Conservation (phyloP, 2,113 vertebrate species). For the Delphinus delphis region DNA sequence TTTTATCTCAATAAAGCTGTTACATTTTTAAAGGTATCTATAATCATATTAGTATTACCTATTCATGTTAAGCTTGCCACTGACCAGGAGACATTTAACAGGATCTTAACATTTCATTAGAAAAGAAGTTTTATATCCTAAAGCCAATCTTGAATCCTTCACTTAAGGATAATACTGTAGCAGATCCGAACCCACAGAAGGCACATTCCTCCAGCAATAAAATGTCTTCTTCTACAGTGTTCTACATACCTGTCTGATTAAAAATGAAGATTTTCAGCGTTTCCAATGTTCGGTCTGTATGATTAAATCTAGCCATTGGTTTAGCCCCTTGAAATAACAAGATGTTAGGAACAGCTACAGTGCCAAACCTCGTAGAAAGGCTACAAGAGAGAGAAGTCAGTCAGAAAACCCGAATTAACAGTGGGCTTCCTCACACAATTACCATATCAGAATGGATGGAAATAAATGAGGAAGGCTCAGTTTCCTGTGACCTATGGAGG, state of each 20-base stretch:
- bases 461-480: background rate
- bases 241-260: conserved; percentile 94
- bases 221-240: background rate
- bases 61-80: background rate
- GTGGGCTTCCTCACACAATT: background rate
- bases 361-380: conserved; percentile 97
- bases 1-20: background rate
- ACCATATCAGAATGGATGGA: background rate
- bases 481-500: background rate
- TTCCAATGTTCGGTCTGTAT: conserved; percentile 94
- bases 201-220: background rate
- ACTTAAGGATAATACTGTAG: background rate
- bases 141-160: background rate
- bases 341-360: conserved; percentile 97
- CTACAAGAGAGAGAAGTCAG: conserved; percentile 80
- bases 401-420: conserved; percentile 50
- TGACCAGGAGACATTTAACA: background rate
- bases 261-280: conserved; percentile 93
- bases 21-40: background rate
- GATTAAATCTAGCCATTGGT: conserved; percentile 98
- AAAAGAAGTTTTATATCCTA: background rate
- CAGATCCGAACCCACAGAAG: background rate
- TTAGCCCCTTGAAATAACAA: conserved; percentile 98
- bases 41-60: background rate
- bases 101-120: background rate